A percentile compares a stretch with the other conserved stretches of the same genome.
phyloP scores from a whole-genome alignment of 1,140 invertebrate genomes.

The Orchesella cincta region DNA sequence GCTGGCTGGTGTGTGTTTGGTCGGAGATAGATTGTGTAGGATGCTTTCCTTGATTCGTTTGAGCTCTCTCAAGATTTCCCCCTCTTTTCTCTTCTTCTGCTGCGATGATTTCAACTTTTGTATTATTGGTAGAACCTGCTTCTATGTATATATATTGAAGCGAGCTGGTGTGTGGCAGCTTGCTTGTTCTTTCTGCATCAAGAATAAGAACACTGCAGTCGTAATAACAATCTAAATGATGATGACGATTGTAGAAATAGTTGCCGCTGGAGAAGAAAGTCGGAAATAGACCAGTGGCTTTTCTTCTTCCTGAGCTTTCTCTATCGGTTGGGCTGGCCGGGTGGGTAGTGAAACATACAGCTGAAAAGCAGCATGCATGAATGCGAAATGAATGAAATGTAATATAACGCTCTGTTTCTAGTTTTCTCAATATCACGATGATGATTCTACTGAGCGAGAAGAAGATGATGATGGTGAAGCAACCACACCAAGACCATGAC shows the following conservation, averaged over 20 bases:
- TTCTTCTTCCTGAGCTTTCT: conserved; percentile 5
- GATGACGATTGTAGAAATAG: conserved; percentile 22
- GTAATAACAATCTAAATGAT: conserved; percentile 29
- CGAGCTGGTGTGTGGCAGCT: not conserved
- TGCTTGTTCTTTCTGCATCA: not conserved
- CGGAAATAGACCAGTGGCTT: conserved; percentile 28
- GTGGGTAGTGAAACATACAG: not conserved
- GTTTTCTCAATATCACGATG: not conserved
- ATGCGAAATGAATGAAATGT: conserved; percentile 26
- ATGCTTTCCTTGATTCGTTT: not conserved
- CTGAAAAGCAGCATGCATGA: conserved; percentile 2
- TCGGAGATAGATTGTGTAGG: not conserved
- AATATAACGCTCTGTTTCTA: conserved; percentile 13
- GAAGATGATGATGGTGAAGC: conserved; percentile 5
- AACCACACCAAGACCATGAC: conserved; percentile 22
- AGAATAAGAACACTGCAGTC: not conserved
- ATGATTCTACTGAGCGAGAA: not conserved
- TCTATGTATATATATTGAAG: not conserved
- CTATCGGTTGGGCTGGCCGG: not conserved
- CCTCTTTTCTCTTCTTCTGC: not conserved
- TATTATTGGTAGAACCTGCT: not conserved
- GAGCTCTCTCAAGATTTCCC: not conserved
- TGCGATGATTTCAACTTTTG: not conserved
- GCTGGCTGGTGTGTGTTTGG: no score
- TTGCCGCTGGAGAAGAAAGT: conserved; percentile 25